These are phyloP conservation scores for Felis catus DNA, from an alignment of 2,113 vertebrate genomes.

Conservation along the genomic window DNA sequence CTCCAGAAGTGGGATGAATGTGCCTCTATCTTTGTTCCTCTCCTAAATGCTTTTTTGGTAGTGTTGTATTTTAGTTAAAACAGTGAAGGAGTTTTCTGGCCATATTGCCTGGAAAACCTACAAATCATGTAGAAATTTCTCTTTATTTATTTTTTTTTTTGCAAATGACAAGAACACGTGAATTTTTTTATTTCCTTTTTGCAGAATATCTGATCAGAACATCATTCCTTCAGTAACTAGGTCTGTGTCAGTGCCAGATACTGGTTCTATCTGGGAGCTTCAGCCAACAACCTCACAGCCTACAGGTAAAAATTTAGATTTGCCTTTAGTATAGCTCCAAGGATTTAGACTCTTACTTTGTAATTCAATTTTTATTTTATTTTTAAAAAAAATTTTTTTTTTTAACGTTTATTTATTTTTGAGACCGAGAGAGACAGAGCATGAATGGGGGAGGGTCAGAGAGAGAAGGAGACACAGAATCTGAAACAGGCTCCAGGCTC, in stretches of 20 bases:
- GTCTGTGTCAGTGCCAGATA: slow-evolving; percentile 94
- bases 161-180: slow-evolving; percentile 50
- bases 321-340: neutral
- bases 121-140: neutral
- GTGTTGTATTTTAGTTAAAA: neutral
- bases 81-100: neutral
- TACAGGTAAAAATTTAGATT: slow-evolving; percentile 83
- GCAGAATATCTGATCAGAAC: slow-evolving; percentile 94
- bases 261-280: slow-evolving; percentile 97
- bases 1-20: neutral
- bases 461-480: no score
- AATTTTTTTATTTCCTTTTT: slow-evolving; percentile 80
- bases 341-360: neutral
- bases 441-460: no score
- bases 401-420: no score
- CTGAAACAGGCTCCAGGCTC: no score
- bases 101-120: neutral
- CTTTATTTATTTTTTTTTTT: slow-evolving; percentile 24
- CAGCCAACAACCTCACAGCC: slow-evolving; percentile 92
- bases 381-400: no score
- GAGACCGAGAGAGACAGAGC: no score
- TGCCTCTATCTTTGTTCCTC: neutral
- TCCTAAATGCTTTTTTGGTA: neutral
- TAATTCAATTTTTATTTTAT: neutral
- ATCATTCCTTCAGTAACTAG: slow-evolving; percentile 94